These are phyloP conservation scores for Phylloscopus trochilus DNA, from an alignment of 2,113 vertebrate species.

Conservation along the genomic window DNA sequence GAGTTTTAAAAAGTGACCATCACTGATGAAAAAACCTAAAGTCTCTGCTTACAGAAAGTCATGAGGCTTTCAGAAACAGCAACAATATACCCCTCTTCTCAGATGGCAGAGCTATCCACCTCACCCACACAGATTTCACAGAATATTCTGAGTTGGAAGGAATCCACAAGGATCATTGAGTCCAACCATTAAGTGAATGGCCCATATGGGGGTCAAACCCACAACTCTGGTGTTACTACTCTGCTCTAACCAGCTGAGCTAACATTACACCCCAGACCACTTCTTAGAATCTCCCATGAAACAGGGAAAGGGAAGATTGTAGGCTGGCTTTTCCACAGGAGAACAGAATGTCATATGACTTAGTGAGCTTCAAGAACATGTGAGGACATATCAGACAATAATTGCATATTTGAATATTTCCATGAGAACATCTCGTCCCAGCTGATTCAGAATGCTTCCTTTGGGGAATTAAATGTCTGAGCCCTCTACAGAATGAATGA, in stretches of 20 bases:
- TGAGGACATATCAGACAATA: neutral
- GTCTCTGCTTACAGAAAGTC: neutral
- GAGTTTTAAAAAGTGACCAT: neutral
- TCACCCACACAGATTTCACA: neutral
- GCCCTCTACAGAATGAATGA: neutral
- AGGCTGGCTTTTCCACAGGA: neutral
- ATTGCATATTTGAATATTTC: neutral
- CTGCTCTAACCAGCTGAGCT: neutral
- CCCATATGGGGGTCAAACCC: no score
- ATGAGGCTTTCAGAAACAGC: neutral
- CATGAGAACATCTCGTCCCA: neutral
- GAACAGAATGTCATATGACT: neutral
- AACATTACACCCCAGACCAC: neutral
- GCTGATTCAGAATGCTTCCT: neutral
- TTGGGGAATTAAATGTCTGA: neutral
- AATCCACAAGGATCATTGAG: neutral
- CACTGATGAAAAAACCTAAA: neutral
- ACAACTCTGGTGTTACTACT: neutral
- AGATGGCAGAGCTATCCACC: neutral
- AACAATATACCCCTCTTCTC: neutral
- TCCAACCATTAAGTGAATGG: neutral
- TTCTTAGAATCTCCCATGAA: neutral
- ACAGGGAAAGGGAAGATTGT: neutral
- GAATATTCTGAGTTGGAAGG: neutral
- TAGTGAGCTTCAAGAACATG: neutral